phyloP scores from a whole-genome alignment of 2,888 invertebrate species.

The Parochlus steinenii region DNA sequence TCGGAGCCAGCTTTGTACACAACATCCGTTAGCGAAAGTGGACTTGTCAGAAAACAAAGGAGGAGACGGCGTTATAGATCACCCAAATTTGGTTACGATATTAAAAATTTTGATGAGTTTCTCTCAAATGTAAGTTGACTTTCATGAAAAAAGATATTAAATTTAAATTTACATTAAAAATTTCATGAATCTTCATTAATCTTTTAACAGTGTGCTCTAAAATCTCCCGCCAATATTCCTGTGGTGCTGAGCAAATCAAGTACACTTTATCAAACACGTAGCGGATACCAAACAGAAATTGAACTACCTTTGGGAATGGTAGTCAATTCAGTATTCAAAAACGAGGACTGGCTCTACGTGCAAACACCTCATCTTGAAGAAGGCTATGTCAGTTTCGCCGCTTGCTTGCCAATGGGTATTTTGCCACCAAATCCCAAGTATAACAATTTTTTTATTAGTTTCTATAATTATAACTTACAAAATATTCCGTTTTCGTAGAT shows the following conservation, averaged over 20 bases:
- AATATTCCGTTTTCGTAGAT: no score
- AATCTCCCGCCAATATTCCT: slow-evolving; percentile 70
- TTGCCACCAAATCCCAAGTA: slow-evolving; percentile 34
- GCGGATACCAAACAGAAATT: slow-evolving; percentile 49
- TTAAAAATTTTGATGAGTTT: slow-evolving; percentile 62
- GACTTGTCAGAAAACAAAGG: slow-evolving; percentile 19
- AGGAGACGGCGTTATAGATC: slow-evolving; percentile 31
- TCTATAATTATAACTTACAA: background rate
- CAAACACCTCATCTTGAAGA: slow-evolving; percentile 75
- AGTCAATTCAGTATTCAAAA: slow-evolving; percentile 74
- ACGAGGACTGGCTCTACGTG: slow-evolving; percentile 59
- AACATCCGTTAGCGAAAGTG: slow-evolving; percentile 1
- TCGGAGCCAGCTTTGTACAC: slow-evolving; percentile 12
- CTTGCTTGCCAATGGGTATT: slow-evolving; percentile 63
- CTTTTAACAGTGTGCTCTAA: slow-evolving; percentile 46
- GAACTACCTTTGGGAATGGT: slow-evolving; percentile 64
- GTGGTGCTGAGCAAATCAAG: slow-evolving; percentile 63
- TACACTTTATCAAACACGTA: slow-evolving; percentile 54
- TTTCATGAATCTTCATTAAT: slow-evolving; percentile 5
- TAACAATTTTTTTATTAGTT: background rate
- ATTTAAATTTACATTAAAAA: background rate
- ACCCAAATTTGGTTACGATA: slow-evolving; percentile 54
- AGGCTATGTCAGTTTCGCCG: slow-evolving; percentile 61
- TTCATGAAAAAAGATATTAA: background rate
- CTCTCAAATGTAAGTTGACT: slow-evolving; percentile 44